Conservation (phyloP, 2,888 invertebrate species). For the Conus canariensis region DNA sequence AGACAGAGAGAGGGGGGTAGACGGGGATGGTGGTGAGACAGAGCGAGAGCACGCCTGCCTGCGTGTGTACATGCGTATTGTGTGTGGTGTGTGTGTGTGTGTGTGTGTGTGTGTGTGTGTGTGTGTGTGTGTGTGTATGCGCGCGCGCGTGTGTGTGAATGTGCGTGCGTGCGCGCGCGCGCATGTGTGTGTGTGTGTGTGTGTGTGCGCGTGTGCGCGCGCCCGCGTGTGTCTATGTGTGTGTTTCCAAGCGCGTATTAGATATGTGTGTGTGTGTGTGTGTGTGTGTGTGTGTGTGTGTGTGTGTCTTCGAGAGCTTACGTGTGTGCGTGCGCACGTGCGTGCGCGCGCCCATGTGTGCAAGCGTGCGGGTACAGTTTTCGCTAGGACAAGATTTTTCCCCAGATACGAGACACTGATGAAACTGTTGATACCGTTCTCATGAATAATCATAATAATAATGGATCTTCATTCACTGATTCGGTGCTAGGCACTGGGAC, state of each 20-base stretch:
- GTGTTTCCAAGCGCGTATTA: not conserved
- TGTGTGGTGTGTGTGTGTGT: not conserved
- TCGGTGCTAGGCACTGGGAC: no score
- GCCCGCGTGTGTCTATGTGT: not conserved
- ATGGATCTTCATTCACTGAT: no score
- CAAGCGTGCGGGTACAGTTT: not conserved
- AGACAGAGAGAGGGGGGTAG: not conserved
- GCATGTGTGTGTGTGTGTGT: not conserved
- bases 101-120: not conserved
- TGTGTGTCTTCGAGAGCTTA: not conserved
- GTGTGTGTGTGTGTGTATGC: not conserved
- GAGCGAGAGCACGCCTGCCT: not conserved
- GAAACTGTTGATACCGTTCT: no score
- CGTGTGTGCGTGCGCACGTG: not conserved
- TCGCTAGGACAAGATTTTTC: no score
- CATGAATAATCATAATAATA: no score
- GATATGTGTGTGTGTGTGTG: not conserved
- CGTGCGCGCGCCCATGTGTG: not conserved
- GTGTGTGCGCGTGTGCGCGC: not conserved
- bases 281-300: slow-evolving; percentile 9
- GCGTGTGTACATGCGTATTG: not conserved
- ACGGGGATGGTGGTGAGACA: no score
- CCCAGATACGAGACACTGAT: no score
- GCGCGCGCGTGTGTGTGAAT: not conserved
- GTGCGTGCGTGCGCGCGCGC: not conserved